Percentiles rank a stretch among this genome's conserved stretches.
These are phyloP conservation scores for Calyptommatus sinebrachiatus DNA, from an alignment of 2,113 vertebrate species.

Conservation along the genomic window DNA sequence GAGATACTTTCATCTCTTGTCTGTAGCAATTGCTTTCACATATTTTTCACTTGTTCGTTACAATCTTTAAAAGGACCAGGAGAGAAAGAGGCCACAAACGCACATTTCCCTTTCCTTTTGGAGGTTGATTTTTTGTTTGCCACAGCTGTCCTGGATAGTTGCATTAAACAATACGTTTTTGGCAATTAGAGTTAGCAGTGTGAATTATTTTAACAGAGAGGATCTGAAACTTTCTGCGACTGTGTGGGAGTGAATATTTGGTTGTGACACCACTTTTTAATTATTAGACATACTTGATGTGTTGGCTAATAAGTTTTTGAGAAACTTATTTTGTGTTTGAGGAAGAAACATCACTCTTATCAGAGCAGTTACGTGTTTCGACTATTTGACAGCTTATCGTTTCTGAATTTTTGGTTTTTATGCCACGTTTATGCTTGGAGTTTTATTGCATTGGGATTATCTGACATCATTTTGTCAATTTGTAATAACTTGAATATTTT, in stretches of 20 bases:
- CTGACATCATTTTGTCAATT: no score
- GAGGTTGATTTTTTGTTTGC: not conserved
- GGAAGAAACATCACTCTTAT: not conserved
- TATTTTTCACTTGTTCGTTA: not conserved
- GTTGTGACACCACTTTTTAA: not conserved
- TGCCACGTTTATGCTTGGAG: no score
- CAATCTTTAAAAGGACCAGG: not conserved
- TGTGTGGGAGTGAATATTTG: no score
- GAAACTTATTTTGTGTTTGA: not conserved
- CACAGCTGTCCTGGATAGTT: not conserved
- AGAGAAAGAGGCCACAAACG: not conserved
- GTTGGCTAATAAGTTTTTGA: not conserved
- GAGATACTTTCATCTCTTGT: not conserved
- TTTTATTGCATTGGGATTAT: no score
- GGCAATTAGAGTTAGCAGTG: not conserved
- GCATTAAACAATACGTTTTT: not conserved
- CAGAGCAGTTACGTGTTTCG: not conserved
- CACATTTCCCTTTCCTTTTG: not conserved
- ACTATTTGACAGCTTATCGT: not conserved
- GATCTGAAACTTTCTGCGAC: not conserved
- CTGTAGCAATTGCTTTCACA: not conserved
- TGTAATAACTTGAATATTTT: no score
- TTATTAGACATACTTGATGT: not conserved
- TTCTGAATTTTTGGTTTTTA: no score
- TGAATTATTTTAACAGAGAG: not conserved